Evolutionary conservation across 2,113 vertebrate species (phyloP), one percentile per base, ranked within the genome.

Genomic region (Bombycilla garrulus): DNA sequence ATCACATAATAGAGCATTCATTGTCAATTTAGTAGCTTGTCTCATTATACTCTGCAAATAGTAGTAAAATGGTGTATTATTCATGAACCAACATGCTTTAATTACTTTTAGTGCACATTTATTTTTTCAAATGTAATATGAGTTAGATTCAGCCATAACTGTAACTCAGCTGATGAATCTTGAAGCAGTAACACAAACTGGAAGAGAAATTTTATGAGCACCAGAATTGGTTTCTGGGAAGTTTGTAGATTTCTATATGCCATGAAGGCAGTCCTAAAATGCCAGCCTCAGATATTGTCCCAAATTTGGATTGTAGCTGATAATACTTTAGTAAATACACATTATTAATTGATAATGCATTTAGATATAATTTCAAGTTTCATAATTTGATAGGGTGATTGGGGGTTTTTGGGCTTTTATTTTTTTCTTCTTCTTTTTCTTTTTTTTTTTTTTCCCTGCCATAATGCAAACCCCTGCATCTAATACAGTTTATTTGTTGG

Each of bases 41-140:
- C 96, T 98, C 94, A 97, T 98, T 97, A 97, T 96, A 86, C 91
- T 96, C 86, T 12, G 97, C 95, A 97, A 97, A 97, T 96, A 97
- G 96, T 97, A 97, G 94, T 97, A 96, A 97, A 98, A 97, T 92
- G 95, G 96, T 98, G 95, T 98, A 98, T 98, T 98, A 98, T 98
- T 98, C 97, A 97, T 97, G 96, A 98, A 96, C 96, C 95, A 97
- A 97, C 96, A 97, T 93, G 93, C 85, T 95, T 98, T 98, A 97
- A 98, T 98, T 97, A 98, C 96, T 97, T 97, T 96, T 96, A 95
- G 95, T 91, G 88, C 95, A 92, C 96, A 97, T 96, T 97, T 98
- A 93, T 97, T 98, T 98, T 97, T 97, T 96, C 96, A 94, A 97
- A 97, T 94, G 90, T 91, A 95, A 31, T 93, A 88, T 78, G 93